phyloP scores from a whole-genome alignment of 2,888 invertebrate species.

The Prosopocoilus inquinatus region DNA sequence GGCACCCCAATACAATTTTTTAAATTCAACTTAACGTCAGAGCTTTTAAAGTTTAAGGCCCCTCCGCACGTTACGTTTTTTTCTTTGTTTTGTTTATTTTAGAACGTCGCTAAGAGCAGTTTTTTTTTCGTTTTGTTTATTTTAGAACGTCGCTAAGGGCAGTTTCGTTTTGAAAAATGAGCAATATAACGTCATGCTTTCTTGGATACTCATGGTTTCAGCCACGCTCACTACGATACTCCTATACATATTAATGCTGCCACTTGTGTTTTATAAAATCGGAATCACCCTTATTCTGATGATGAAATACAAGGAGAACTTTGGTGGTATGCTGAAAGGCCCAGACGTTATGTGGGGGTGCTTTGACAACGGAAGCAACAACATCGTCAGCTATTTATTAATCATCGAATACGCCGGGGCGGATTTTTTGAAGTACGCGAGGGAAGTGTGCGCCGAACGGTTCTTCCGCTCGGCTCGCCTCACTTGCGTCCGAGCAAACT shows the following conservation, averaged over 20 bases:
- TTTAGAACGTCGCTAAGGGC: no score
- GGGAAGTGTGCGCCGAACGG: neutral
- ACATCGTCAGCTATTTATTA: conserved; percentile 1
- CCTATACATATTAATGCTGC: neutral
- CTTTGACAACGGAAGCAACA: neutral
- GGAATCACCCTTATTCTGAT: neutral
- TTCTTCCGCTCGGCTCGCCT: conserved; percentile 1
- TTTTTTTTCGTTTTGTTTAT: no score
- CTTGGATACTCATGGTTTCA: no score
- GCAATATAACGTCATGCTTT: no score
- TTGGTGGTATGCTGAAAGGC: conserved; percentile 1
- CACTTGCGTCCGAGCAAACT: neutral
- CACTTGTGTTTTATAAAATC: neutral
- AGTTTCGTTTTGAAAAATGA: no score
- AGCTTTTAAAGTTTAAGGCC: no score
- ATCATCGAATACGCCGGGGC: neutral
- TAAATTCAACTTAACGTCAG: no score
- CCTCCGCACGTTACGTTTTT: no score
- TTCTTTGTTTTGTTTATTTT: no score
- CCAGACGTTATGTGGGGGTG: conserved; percentile 3
- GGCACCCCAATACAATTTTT: no score
- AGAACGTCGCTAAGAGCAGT: no score
- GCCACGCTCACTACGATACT: no score
- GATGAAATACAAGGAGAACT: neutral
- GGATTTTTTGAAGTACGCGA: conserved; percentile 2